Base-by-base conservation (phyloP, 1,140 invertebrate genomes). In the Pogonus chalceus region DNA sequence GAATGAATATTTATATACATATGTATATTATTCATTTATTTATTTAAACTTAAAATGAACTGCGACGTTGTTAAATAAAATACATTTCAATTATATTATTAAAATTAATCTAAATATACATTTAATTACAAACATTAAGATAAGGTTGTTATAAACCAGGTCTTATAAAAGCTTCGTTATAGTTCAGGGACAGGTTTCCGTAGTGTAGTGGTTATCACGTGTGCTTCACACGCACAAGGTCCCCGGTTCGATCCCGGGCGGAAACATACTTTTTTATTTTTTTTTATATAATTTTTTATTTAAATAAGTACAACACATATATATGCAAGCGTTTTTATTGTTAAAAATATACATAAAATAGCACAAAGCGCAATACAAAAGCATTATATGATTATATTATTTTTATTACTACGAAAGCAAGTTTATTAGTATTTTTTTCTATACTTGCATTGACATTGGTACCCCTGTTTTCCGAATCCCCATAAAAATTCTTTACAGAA, bases 401-500 rank as follows among this genome's bases (percentile, higher is more conserved):
- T 22, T 1, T 39, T 18, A 26, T n/a, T 53, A 2, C 12, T 10
- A 23, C 23, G 26, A 20, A 46, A 10, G 39, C 18, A 55, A n/a
- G 23, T 20, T 52, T 9, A n/a, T n/a, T n/a, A 48, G 23, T 50
- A 21, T 53, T 52, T 52, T 14, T 54, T 35, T 12, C 7, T 20
- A 39, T 56, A 77, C 80, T 81, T 70, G 87, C 85, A 78, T 71
- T 97, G 92, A 73, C 96, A 99, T 62, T 98, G 92, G 73, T 99
- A 99, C 47, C 96, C 96, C 74, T 99, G 96, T 73, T 96, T 97
- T 49, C 92, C 90, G 65, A 97, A 89, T 46, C 94, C 94, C 95
- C 96, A 99, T 35, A 99, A 83, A 72, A 99, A 99, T 65, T 98
- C 91, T 71, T 92, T 90, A 74, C 95, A 98, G 70, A 97, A 93